These are phyloP conservation scores for Arremon brunneinucha DNA, from an alignment of 2,797 vertebrate species.

Conservation along the genomic window DNA sequence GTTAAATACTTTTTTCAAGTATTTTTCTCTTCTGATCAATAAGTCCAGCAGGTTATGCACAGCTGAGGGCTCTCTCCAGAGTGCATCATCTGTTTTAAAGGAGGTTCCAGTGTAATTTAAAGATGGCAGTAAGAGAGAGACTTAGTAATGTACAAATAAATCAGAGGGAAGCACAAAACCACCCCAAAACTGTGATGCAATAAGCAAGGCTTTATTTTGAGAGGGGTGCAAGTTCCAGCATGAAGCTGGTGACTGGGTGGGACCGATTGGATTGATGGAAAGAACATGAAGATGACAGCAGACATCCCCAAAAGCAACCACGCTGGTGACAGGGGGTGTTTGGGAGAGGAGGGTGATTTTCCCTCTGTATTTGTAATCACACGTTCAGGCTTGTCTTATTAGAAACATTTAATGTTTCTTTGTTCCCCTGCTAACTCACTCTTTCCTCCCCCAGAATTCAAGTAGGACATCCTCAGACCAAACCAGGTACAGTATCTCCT, in stretches of 20 bases:
- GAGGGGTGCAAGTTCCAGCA: background rate
- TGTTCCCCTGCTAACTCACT: background rate
- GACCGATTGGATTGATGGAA: background rate
- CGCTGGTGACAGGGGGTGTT: background rate
- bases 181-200: background rate
- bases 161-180: background rate
- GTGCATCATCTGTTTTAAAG: background rate
- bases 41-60: background rate
- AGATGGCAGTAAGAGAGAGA: background rate
- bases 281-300: background rate
- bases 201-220: background rate
- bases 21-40: background rate
- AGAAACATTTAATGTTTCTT: background rate
- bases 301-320: background rate
- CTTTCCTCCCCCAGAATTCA: conserved; percentile 47
- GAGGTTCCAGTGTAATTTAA: background rate
- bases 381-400: background rate
- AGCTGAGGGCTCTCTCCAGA: background rate
- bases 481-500: conserved; percentile 46
- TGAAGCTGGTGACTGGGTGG: background rate
- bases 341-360: background rate
- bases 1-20: background rate
- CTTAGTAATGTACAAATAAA: background rate
- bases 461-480: conserved; percentile 33
- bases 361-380: background rate